Evolutionary conservation across 2,888 invertebrate species (phyloP), one percentile per base, ranked within the genome.

Genomic region (Eilema sororculum): DNA sequence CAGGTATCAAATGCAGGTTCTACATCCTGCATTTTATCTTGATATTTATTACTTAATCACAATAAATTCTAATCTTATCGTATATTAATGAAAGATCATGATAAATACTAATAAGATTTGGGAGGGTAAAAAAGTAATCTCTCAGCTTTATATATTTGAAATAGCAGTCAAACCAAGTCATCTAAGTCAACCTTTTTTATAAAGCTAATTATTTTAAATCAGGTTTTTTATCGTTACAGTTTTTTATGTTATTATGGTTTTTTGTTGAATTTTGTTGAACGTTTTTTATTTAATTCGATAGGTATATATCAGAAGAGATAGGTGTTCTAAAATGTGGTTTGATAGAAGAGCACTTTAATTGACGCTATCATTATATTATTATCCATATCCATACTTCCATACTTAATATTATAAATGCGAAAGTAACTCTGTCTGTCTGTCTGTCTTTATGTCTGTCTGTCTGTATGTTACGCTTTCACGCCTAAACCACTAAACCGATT

Each of bases 321-420:
- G n/a, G n/a, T n/a, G 20, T n/a, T 52, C 2, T 9, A n/a, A 20
- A 52, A 52, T 52, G 52, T 0, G n/a, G 20, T 52, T 52, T n/a
- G n/a, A 52, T 52, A n/a, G n/a, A 20, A n/a, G n/a, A 52, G n/a
- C 52, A 52, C 52, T 52, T 46, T 52, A 52, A n/a, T 52, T n/a
- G 2, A 13, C 16, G 41, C 16, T 13, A 16, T 41, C 41, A 41
- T 37, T 12, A 41, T 41, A 3, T 37, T 1, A 10, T 37, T 37
- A 2, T 37, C n/a, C n/a, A n/a, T n/a, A n/a, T n/a, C n/a, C n/a
- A n/a, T n/a, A n/a, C n/a, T n/a, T n/a, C n/a, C n/a, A n/a, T n/a
- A n/a, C n/a, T n/a, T n/a, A n/a, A n/a, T n/a, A n/a, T n/a, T n/a
- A n/a, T n/a, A n/a, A n/a, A n/a, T n/a, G n/a, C n/a, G n/a, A n/a